A percentile compares a stretch with the other conserved stretches of the same genome.
Evolutionary conservation across 1,140 invertebrate species (phyloP).

Genomic region (Dinothrombium tinctorium): DNA sequence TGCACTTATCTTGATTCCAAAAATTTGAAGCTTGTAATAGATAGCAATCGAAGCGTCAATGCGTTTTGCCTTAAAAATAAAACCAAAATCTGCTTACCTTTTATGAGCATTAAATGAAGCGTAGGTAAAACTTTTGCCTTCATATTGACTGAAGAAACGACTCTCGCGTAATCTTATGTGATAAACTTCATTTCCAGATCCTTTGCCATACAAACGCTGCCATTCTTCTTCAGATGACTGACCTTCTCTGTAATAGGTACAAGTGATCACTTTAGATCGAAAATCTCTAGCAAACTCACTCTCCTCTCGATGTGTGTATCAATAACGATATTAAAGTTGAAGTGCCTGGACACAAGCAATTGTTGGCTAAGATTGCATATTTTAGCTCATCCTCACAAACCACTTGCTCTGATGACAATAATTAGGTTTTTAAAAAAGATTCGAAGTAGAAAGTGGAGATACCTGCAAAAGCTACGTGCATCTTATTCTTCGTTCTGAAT

Average conservation of each 20-base stretch:
- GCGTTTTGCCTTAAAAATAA: background rate
- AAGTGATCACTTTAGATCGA: background rate
- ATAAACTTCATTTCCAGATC: conserved; percentile 96
- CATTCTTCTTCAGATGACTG: conserved; percentile 82
- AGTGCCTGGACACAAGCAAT: conserved; percentile 86
- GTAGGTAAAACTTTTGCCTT: conserved; percentile 94
- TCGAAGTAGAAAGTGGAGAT: conserved; percentile 4
- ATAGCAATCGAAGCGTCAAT: too few species aligned
- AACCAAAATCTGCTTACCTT: conserved; percentile 39
- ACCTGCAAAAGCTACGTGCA: conserved; percentile 88
- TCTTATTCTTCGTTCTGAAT: conserved; percentile 87
- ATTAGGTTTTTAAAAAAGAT: background rate
- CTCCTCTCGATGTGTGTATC: conserved; percentile 83
- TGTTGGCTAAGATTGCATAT: conserved; percentile 84
- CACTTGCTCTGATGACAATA: conserved; percentile 45
- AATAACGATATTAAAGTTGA: conserved; percentile 83
- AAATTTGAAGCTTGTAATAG: too few species aligned
- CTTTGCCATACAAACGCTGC: conserved; percentile 85
- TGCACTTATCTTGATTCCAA: too few species aligned
- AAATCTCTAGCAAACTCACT: too few species aligned
- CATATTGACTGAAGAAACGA: conserved; percentile 90
- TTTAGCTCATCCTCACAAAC: conserved; percentile 92
- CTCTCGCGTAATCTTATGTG: conserved; percentile 83
- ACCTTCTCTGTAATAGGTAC: conserved; percentile 53
- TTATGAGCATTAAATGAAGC: conserved; percentile 93